phyloP scores from a whole-genome alignment of 64 coral and sea anemone species.

The Platygyra sinensis region DNA sequence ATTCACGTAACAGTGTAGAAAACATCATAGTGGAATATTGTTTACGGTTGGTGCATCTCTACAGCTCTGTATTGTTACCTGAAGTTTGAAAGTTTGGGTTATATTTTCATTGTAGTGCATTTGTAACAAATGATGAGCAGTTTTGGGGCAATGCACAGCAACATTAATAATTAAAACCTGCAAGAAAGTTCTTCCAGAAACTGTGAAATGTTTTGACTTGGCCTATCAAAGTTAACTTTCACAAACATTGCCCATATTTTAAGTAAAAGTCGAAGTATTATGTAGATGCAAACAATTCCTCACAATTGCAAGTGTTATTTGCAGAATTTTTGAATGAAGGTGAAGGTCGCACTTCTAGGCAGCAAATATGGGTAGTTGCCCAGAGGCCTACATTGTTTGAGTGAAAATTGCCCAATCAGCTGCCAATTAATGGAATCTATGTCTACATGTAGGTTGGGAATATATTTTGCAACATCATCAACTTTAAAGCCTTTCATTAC shows the following conservation, averaged over 20 bases:
- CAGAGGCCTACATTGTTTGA: too few species aligned
- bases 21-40: neutral
- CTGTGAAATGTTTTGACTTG: conserved; percentile 8
- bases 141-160: neutral
- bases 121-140: neutral
- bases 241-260: neutral
- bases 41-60: neutral
- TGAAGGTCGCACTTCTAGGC: too few species aligned
- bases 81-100: neutral
- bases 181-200: neutral
- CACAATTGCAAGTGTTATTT: neutral
- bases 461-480: too few species aligned
- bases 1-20: neutral
- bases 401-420: too few species aligned
- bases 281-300: neutral
- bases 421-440: too few species aligned
- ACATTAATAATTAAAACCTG: neutral
- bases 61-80: neutral
- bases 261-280: too few species aligned
- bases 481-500: too few species aligned
- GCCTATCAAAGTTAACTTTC: neutral
- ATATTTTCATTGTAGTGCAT: neutral
- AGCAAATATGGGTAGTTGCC: too few species aligned
- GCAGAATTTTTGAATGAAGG: neutral
- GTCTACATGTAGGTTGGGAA: too few species aligned